phyloP scores from a whole-genome alignment of 2,888 invertebrate species.

The Itoplectis maculator region DNA sequence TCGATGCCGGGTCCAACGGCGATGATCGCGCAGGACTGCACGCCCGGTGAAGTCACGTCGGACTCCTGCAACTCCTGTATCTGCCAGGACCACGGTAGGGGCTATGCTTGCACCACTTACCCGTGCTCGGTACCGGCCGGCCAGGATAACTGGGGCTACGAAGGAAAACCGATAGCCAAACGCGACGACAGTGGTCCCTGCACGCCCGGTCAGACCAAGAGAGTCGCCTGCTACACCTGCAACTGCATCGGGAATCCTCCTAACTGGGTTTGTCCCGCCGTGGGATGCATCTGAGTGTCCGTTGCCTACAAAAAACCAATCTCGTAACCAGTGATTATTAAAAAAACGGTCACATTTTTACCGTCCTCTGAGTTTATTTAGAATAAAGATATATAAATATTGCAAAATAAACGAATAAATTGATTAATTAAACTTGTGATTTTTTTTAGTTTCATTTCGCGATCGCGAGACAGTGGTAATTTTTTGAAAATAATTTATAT shows the following conservation, averaged over 20 bases:
- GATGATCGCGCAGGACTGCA: neutral
- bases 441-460: no score
- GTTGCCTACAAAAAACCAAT: no score
- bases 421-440: no score
- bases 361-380: no score
- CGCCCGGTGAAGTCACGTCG: constrained; percentile 22
- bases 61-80: constrained; percentile 43
- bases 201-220: neutral
- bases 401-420: no score
- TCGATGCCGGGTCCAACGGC: no score
- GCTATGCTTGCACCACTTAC: constrained; percentile 15
- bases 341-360: no score
- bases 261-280: neutral
- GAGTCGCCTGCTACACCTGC: neutral
- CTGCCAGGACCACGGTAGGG: constrained; percentile 24
- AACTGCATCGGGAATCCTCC: neutral
- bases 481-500: no score
- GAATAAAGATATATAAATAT: no score
- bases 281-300: neutral
- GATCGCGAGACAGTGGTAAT: no score
- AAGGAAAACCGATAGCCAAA: neutral
- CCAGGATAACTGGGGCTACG: neutral
- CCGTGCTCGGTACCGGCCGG: neutral
- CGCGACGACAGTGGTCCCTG: neutral
- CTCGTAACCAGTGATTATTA: no score